Percentiles rank a stretch among this genome's conserved stretches.
phyloP scores from a whole-genome alignment of 2,888 invertebrate genomes.

The Cosmia trapezina region DNA sequence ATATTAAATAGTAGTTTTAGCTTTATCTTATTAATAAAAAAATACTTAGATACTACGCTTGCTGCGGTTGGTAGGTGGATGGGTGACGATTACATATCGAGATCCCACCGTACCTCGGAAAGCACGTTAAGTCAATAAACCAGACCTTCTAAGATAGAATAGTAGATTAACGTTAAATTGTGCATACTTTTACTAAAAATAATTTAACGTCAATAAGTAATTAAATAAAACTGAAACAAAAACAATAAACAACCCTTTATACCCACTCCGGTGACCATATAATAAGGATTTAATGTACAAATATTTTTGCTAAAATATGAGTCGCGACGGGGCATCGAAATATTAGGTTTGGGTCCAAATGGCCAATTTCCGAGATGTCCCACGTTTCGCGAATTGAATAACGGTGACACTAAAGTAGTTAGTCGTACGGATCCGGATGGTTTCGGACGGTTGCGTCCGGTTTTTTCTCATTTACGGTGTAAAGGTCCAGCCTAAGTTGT shows the following conservation, averaged over 20 bases:
- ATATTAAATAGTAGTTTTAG: too few relatives aligned
- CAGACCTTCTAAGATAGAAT: too few relatives aligned
- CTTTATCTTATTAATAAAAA: too few relatives aligned
- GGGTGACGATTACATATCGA: too few relatives aligned
- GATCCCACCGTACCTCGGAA: too few relatives aligned
- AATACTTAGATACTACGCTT: too few relatives aligned
- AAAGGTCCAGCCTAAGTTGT: not conserved
- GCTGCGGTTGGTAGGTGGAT: too few relatives aligned
- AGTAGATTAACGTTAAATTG: too few relatives aligned
- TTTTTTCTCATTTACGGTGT: slow-evolving; percentile 50
- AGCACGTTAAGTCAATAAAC: too few relatives aligned
- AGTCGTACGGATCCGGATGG: slow-evolving; percentile 41
- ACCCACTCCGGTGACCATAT: slow-evolving; percentile 28
- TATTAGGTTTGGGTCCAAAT: slow-evolving; percentile 66
- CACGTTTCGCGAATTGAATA: slow-evolving; percentile 62
- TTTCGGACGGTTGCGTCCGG: slow-evolving; percentile 13
- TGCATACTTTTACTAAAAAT: not conserved
- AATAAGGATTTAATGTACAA: slow-evolving; percentile 58
- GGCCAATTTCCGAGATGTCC: slow-evolving; percentile 66
- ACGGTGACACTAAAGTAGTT: slow-evolving; percentile 59
- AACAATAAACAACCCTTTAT: slow-evolving; percentile 24
- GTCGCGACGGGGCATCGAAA: slow-evolving; percentile 51
- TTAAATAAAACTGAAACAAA: slow-evolving; percentile 23
- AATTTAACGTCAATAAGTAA: not conserved
- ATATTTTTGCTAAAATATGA: slow-evolving; percentile 62